These are phyloP conservation scores for Sitobion miscanthi DNA, from an alignment of 1,140 invertebrate genomes.

Conservation along the genomic window DNA sequence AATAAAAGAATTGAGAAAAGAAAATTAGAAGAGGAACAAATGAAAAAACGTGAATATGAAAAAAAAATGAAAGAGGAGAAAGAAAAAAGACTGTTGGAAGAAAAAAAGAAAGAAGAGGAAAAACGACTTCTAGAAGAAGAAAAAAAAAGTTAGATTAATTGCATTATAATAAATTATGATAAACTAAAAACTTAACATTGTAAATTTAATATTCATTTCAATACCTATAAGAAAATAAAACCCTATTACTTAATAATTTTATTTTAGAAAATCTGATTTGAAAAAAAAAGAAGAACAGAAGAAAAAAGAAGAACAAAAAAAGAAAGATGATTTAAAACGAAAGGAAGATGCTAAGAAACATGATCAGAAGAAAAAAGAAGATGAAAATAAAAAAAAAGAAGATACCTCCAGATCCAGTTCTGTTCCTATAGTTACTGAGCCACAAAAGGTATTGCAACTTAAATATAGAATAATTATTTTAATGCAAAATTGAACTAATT, in stretches of 20 bases:
- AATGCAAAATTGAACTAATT: neutral
- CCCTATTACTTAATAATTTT: neutral
- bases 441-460: constrained; percentile 33
- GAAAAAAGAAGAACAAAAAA: constrained; percentile 59
- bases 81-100: constrained; percentile 62
- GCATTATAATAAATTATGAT: neutral
- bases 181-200: too few relatives aligned
- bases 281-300: constrained; percentile 60
- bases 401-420: constrained; percentile 39
- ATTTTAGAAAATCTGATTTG: constrained; percentile 51
- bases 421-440: constrained; percentile 50
- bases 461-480: neutral
- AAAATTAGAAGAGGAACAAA: constrained; percentile 53
- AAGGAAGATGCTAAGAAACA: constrained; percentile 58
- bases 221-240: neutral
- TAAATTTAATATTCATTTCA: too few relatives aligned
- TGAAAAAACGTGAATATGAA: constrained; percentile 59
- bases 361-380: constrained; percentile 52
- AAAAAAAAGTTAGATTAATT: constrained; percentile 57
- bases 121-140: constrained; percentile 60
- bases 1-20: constrained; percentile 62
- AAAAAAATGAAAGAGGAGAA: constrained; percentile 66
- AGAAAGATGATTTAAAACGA: constrained; percentile 59
- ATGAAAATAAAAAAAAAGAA: constrained; percentile 50
- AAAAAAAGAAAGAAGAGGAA: constrained; percentile 61